These are phyloP conservation scores for Girardinichthys multiradiatus DNA, from an alignment of 2,113 vertebrate species.

Conservation along the genomic window DNA sequence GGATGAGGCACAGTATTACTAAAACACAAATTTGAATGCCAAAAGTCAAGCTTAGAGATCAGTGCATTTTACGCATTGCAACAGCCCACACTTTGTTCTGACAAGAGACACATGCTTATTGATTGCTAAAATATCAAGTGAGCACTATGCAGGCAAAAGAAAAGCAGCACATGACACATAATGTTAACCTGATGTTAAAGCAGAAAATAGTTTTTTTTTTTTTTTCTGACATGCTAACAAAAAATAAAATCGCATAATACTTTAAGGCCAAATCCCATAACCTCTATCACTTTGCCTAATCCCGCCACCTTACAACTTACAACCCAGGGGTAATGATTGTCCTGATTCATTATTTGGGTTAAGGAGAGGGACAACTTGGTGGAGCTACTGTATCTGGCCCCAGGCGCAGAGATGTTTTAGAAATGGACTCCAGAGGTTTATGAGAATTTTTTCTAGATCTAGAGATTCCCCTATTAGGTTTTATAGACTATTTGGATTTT, in stretches of 20 bases:
- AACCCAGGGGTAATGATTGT: neutral
- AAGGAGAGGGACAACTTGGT: neutral
- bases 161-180: neutral
- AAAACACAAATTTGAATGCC: neutral
- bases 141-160: neutral
- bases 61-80: conserved; percentile 9
- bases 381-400: neutral
- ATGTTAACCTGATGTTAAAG: conserved; percentile 2
- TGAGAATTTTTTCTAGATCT: too few relatives aligned
- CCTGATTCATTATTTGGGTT: too few relatives aligned
- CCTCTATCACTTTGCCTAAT: neutral
- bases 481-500: too few relatives aligned
- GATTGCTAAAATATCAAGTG: conserved; percentile 2
- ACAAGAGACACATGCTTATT: neutral
- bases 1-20: conserved; percentile 9
- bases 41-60: conserved; percentile 13
- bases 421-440: neutral
- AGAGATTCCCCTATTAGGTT: too few relatives aligned
- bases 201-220: neutral
- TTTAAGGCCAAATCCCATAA: too few relatives aligned
- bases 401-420: neutral
- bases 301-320: neutral
- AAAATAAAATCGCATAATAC: neutral
- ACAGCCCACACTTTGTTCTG: neutral
- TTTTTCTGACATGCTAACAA: neutral